Evolutionary conservation across 53 echinoderm and acorn worm species (phyloP).

Genomic region (Antedon mediterranea): DNA sequence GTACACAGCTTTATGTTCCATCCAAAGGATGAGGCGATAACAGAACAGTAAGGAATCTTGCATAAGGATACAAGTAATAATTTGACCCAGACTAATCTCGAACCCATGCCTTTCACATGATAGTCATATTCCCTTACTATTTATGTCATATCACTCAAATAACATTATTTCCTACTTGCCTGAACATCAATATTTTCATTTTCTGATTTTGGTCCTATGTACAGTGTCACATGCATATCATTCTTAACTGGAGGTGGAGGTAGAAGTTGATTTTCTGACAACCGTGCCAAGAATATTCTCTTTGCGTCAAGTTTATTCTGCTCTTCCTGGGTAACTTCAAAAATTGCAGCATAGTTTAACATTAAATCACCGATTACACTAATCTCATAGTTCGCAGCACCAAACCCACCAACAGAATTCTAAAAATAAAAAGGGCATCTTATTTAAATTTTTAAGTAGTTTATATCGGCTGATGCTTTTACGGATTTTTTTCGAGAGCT

Average conservation of each 20-base stretch:
- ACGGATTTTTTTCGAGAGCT: no score
- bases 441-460: not conserved
- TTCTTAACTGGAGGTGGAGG: constrained; percentile 2
- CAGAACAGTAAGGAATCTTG: no score
- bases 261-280: constrained; percentile 10
- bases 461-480: no score
- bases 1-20: no score
- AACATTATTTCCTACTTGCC: not conserved
- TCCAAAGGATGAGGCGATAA: no score
- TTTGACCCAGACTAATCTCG: no score
- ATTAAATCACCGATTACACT: constrained; percentile 66
- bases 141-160: no score
- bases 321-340: constrained; percentile 40
- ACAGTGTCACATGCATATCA: not conserved
- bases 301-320: constrained; percentile 36
- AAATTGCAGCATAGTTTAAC: constrained; percentile 57
- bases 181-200: not conserved
- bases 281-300: constrained; percentile 29
- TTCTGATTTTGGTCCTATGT: not conserved
- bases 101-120: no score
- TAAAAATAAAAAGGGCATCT: not conserved
- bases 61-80: no score
- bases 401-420: constrained; percentile 10
- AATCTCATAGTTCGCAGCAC: constrained; percentile 70
- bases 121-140: no score